These are phyloP conservation scores for Bicyclus anynana DNA, from an alignment of 1,140 invertebrate genomes.

Conservation along the genomic window DNA sequence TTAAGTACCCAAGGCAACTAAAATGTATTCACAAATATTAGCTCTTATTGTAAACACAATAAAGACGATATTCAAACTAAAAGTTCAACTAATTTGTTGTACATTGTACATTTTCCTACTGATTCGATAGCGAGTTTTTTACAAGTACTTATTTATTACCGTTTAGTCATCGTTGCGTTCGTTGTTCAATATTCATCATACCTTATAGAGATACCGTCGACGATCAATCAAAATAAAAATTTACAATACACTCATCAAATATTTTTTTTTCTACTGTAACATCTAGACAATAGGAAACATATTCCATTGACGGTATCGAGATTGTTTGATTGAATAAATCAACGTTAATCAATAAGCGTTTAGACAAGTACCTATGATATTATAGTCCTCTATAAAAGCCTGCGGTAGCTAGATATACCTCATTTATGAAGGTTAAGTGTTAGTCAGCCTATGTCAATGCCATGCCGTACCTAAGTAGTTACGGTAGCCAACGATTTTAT, in stretches of 20 bases:
- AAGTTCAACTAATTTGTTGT: neutral
- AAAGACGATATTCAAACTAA: neutral
- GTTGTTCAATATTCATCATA: conserved; percentile 58
- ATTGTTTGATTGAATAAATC: conserved; percentile 16
- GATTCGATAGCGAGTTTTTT: conserved; percentile 36
- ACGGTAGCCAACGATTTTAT: too few species aligned
- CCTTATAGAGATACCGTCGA: conserved; percentile 46
- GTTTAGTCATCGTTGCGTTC: conserved; percentile 65
- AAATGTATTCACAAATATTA: neutral
- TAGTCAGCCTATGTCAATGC: too few species aligned
- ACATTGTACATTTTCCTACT: conserved; percentile 5
- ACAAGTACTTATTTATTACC: conserved; percentile 54
- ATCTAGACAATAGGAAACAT: conserved; percentile 11
- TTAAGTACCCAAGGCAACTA: conserved; percentile 9
- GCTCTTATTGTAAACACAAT: neutral
- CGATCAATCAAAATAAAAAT: conserved; percentile 53
- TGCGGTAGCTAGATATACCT: too few species aligned
- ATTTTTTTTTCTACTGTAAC: conserved; percentile 14
- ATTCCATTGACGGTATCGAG: conserved; percentile 5
- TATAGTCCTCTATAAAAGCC: too few species aligned
- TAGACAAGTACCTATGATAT: neutral
- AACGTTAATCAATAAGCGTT: conserved; percentile 3
- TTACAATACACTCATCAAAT: conserved; percentile 9
- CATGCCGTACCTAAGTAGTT: too few species aligned
- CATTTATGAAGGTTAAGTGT: too few species aligned